A percentile compares a stretch with the other conserved stretches of the same genome.
phyloP scores from a whole-genome alignment of 2,797 vertebrate species.

The Lepidocolaptes lacrymiger region DNA sequence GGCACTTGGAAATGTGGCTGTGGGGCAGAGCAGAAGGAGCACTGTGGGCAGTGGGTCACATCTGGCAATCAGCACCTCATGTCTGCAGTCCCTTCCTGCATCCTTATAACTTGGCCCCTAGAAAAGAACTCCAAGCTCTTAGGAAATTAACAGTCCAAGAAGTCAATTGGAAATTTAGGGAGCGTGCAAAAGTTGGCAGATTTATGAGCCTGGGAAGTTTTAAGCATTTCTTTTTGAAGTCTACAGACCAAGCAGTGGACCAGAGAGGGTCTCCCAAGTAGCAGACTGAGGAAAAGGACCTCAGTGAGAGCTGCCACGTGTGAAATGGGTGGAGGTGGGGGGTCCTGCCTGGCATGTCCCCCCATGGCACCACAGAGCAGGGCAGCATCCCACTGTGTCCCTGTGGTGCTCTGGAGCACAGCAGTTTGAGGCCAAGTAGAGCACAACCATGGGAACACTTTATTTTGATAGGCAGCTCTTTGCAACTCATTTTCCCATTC shows the following conservation, averaged over 20 bases:
- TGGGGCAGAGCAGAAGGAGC: neutral
- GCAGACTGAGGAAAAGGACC: neutral
- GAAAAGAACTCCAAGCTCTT: neutral
- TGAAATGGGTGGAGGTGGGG: neutral
- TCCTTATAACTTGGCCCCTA: rapidly evolving
- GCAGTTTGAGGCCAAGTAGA: neutral
- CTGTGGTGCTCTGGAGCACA: neutral
- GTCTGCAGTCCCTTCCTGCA: neutral
- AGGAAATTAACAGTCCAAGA: neutral
- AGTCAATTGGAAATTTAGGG: slow-evolving; percentile 24
- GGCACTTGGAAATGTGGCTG: neutral
- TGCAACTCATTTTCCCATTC: neutral
- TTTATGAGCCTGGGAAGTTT: slow-evolving; percentile 39
- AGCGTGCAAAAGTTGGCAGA: slow-evolving; percentile 13
- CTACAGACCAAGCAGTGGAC: neutral
- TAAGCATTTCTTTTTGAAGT: neutral
- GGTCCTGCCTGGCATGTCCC: neutral
- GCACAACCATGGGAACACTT: neutral
- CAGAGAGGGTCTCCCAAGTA: neutral
- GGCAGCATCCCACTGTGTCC: neutral
- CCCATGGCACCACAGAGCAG: rapidly evolving
- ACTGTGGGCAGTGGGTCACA: rapidly evolving
- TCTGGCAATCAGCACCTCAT: neutral
- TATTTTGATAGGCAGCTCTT: neutral
- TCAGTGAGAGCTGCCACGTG: neutral